A percentile compares a stretch with the other conserved stretches of the same genome.
phyloP scores from a whole-genome alignment of 2,797 vertebrate species.

The Falco naumanni region DNA sequence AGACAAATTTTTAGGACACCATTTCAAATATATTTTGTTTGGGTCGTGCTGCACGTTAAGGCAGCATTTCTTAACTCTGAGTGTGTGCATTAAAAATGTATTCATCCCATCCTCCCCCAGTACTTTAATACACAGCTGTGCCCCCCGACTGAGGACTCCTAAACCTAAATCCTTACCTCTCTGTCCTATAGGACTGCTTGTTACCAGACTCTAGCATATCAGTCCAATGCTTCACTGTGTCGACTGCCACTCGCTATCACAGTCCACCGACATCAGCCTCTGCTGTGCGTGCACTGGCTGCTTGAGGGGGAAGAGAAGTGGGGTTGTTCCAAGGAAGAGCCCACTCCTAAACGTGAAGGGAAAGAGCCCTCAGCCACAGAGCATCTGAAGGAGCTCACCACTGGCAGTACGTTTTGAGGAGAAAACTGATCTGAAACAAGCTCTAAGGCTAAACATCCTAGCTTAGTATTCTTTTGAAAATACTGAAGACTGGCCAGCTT shows the following conservation, averaged over 20 bases:
- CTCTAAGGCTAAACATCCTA: neutral
- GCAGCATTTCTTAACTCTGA: neutral
- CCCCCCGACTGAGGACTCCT: neutral
- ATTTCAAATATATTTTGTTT: neutral
- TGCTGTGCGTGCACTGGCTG: neutral
- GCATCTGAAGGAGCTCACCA: neutral
- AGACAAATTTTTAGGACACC: neutral
- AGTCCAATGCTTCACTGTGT: neutral
- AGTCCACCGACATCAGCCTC: fast-evolving
- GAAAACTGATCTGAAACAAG: neutral
- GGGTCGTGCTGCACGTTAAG: neutral
- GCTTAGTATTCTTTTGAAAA: neutral
- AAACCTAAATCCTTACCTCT: neutral
- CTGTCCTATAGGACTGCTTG: neutral
- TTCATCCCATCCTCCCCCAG: neutral
- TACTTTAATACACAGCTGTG: neutral
- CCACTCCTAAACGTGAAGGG: neutral
- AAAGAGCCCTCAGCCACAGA: neutral
- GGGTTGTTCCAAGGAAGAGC: neutral
- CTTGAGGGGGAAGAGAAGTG: neutral
- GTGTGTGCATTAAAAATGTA: fast-evolving
- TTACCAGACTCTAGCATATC: neutral
- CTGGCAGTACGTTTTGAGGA: neutral
- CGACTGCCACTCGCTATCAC: neutral
- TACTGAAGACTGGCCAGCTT: neutral